These are phyloP conservation scores for Chaetophractus vellerosus DNA, from an alignment of 2,797 vertebrate genomes.

Conservation along the genomic window DNA sequence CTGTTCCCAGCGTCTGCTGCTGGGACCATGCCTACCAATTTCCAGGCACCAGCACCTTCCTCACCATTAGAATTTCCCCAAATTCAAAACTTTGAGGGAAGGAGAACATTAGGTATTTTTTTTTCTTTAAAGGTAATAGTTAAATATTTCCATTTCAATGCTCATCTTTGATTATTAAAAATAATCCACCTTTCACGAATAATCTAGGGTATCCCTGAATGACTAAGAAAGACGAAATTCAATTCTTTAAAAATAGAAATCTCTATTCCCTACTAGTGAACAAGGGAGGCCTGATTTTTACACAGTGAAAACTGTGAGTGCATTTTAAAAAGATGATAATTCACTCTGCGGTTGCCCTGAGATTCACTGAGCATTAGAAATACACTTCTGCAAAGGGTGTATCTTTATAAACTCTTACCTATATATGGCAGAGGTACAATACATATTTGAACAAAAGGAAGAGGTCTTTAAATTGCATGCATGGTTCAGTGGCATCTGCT, in stretches of 20 bases:
- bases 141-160: not conserved
- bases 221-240: not conserved
- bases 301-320: not conserved
- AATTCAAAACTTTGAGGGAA: not conserved
- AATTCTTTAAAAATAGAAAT: conserved; percentile 46
- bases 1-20: not conserved
- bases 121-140: not conserved
- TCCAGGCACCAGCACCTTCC: not conserved
- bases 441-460: not conserved
- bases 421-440: not conserved
- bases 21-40: not conserved
- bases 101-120: not conserved
- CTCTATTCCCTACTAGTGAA: not conserved
- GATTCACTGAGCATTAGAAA: not conserved
- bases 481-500: not conserved
- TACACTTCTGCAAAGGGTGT: not conserved
- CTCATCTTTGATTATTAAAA: conserved; percentile 25
- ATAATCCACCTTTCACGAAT: not conserved
- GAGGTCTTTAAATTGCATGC: not conserved
- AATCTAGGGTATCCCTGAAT: not conserved
- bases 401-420: not conserved
- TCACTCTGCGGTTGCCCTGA: not conserved
- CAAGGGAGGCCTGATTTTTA: conserved; percentile 17
- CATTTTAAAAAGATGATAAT: not conserved
- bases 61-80: not conserved